phyloP scores from a whole-genome alignment of 1,140 invertebrate species.

The Pogonus chalceus region DNA sequence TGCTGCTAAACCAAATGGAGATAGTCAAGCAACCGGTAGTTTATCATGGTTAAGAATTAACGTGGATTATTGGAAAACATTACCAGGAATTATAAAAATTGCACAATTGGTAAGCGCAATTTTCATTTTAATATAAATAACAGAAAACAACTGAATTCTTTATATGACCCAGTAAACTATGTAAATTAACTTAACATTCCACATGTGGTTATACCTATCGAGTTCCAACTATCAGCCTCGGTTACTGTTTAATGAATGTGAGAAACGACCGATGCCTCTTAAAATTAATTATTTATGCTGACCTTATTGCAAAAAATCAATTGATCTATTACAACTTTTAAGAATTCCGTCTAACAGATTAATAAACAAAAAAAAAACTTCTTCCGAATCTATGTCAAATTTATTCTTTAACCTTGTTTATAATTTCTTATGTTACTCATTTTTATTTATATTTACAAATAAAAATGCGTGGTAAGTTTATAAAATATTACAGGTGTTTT shows the following conservation, averaged over 20 bases:
- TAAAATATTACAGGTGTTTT: too few species aligned
- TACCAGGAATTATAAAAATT: slow-evolving; percentile 49
- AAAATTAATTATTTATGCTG: background rate
- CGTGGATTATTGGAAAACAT: slow-evolving; percentile 48
- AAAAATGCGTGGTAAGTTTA: too few species aligned
- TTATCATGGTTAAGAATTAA: slow-evolving; percentile 48
- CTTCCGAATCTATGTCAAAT: too few species aligned
- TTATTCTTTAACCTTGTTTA: too few species aligned
- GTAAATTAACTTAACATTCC: background rate
- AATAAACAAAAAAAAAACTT: too few species aligned
- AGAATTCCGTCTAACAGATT: too few species aligned
- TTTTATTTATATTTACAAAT: too few species aligned
- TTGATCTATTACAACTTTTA: too few species aligned
- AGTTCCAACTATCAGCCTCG: background rate
- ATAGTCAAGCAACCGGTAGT: slow-evolving; percentile 28
- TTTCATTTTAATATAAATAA: background rate
- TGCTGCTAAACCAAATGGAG: slow-evolving; percentile 36
- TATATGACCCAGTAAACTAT: background rate
- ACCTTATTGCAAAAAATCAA: background rate
- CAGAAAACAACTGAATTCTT: background rate
- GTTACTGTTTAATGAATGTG: background rate
- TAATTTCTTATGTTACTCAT: too few species aligned
- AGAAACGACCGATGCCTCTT: background rate
- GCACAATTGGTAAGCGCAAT: slow-evolving; percentile 45
- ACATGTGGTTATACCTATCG: slow-evolving; percentile 1